Evolutionary conservation across 2,888 invertebrate species (phyloP), one percentile per base, ranked within the genome.

Genomic region (Lepidonotus clava): DNA sequence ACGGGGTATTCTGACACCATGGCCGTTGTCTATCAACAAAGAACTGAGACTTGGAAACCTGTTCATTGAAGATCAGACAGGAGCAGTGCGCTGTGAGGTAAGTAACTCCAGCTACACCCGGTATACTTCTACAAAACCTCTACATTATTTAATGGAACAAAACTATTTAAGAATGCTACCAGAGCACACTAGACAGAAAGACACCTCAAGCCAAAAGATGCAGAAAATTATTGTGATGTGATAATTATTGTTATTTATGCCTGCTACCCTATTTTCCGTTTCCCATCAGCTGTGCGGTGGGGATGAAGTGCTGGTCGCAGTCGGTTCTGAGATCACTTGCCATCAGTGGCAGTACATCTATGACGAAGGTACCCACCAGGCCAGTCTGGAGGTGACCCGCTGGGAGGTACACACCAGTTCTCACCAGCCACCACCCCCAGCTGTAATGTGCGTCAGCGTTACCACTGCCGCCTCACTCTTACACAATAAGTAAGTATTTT

Each of bases 401-500:
- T 80, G 80, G 80, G 80, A 80, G 32, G 4, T 18, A n/a, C 11
- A 24, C 46, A 80, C 5, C 8, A 32, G 0, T 2, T 80, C 80
- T 28, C 80, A 14, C 51, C 32, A n/a, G 5, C 14, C 76, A 4
- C 41, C 80, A 40, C 40, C 76, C 11, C 38, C 21, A 2, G 6
- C 32, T 46, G 21, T 0, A 41, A 1, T n/a, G 32, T 46, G 46
- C 46, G 80, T 80, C 2, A 28, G 46, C 24, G 80, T 80, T 4
- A 41, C 41, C 28, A 80, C 80, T 18, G 80, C 80, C 1, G 11
- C 80, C 1, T 4, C n/a, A 1, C 51, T 80, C 28, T 46, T 80
- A 21, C 80, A 46, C 32, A 80, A 80, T 28, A 80, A 80, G 80
- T 80, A 41, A 51, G 46, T 66, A n/a, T 8, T 66, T 8, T 24